Percentiles rank a stretch among this genome's conserved stretches.
Conservation (phyloP, 2,888 invertebrate genomes). For the Aromia moschata region DNA sequence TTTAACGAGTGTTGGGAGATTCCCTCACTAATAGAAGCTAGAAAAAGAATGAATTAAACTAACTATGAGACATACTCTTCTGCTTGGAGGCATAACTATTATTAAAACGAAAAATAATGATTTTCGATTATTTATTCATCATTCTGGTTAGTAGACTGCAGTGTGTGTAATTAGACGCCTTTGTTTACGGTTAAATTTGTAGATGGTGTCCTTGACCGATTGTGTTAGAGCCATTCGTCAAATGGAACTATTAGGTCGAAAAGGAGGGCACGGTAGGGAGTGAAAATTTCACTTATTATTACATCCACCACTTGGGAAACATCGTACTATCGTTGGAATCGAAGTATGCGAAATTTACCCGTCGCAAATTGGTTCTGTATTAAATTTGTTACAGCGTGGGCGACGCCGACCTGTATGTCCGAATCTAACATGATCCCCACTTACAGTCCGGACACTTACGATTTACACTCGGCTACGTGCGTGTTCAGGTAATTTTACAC, state of each 20-base stretch:
- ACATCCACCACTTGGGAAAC: constrained; percentile 31
- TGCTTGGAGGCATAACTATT: too few species aligned
- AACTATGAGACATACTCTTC: too few species aligned
- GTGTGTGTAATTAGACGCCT: not conserved
- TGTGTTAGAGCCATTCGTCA: constrained; percentile 5
- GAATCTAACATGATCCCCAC: constrained; percentile 36
- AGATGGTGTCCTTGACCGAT: not conserved
- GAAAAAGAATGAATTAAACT: too few species aligned
- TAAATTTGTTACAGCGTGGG: constrained; percentile 34
- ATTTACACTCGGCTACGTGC: constrained; percentile 44
- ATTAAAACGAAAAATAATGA: not conserved
- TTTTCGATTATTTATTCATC: constrained; percentile 5
- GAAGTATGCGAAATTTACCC: not conserved
- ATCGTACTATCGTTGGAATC: constrained; percentile 19
- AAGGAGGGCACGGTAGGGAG: constrained; percentile 31
- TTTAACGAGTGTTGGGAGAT: too few species aligned
- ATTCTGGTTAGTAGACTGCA: not conserved
- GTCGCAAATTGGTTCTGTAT: not conserved
- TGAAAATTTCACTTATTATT: constrained; percentile 35
- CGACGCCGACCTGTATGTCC: constrained; percentile 45
- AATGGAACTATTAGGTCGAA: constrained; percentile 28
- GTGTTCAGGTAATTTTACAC: too few species aligned
- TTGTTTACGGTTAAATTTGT: not conserved
- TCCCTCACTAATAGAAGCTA: too few species aligned
- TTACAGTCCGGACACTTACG: constrained; percentile 41